These are phyloP conservation scores for Heterotis niloticus DNA, from an alignment of 2,113 vertebrate genomes.

Conservation along the genomic window DNA sequence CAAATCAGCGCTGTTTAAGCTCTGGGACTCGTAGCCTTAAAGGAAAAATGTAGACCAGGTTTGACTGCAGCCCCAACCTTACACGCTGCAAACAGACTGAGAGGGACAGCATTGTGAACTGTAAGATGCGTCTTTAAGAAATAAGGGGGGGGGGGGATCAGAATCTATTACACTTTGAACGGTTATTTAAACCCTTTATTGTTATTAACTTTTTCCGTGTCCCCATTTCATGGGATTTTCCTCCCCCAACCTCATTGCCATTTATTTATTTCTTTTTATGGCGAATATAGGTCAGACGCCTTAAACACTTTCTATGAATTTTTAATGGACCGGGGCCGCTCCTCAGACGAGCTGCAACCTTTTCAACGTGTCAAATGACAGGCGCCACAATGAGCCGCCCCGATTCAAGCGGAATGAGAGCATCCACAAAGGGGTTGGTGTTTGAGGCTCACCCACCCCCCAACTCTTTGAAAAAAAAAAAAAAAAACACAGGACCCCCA, in stretches of 20 bases:
- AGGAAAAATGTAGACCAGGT: conserved; percentile 35
- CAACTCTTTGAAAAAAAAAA: neutral
- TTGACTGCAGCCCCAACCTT: conserved; percentile 35
- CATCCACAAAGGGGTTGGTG: conserved; percentile 20
- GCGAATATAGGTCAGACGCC: conserved; percentile 68
- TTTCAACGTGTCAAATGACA: conserved; percentile 27
- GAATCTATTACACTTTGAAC: conserved; percentile 46
- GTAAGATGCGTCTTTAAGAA: conserved; percentile 14
- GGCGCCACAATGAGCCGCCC: neutral
- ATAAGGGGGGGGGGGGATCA: conserved; percentile 36
- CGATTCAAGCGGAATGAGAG: conserved; percentile 10
- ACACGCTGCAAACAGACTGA: conserved; percentile 37
- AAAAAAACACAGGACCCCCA: neutral
- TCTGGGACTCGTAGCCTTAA: neutral
- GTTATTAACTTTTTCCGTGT: conserved; percentile 51
- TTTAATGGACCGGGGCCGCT: conserved; percentile 63
- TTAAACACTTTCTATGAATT: conserved; percentile 60
- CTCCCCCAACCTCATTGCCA: conserved; percentile 37
- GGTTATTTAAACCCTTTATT: conserved; percentile 52
- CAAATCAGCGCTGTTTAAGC: neutral
- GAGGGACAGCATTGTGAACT: conserved; percentile 31
- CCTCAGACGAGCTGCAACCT: conserved; percentile 56
- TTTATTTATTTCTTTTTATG: conserved; percentile 67
- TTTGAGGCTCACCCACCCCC: conserved; percentile 35
- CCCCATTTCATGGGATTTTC: conserved; percentile 58